Percentiles rank a stretch among this genome's conserved stretches.
Conservation (phyloP, 2,888 invertebrate genomes). For the Caenorhabditis afra region DNA sequence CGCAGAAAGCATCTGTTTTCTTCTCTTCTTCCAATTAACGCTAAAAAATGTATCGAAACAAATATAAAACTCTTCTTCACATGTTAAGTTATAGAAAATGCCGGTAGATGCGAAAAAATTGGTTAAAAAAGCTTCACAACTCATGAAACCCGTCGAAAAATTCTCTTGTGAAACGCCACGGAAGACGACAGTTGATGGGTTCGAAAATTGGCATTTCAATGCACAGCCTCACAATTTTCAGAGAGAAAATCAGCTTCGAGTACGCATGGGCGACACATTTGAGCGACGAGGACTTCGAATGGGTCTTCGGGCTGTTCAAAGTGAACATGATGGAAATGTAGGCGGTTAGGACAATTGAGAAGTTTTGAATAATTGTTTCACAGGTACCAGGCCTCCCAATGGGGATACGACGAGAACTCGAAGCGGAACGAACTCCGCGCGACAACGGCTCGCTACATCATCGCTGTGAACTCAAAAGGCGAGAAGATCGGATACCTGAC, state of each 20-base stretch:
- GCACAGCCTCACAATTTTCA: conserved; percentile 49
- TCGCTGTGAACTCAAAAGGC: conserved; percentile 60
- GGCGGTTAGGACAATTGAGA: conserved; percentile 27
- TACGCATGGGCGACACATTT: conserved; percentile 77
- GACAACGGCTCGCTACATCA: conserved; percentile 81
- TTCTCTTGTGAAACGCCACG: conserved; percentile 61
- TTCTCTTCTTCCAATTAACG: no score
- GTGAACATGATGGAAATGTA: conserved; percentile 75
- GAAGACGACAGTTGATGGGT: conserved; percentile 69
- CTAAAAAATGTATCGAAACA: no score
- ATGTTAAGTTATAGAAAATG: conserved; percentile 19
- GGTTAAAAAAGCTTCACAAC: conserved; percentile 74
- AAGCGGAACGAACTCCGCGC: conserved; percentile 82
- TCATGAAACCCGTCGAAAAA: conserved; percentile 66
- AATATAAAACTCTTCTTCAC: neutral
- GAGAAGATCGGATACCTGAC: conserved; percentile 87
- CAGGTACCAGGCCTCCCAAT: conserved; percentile 85
- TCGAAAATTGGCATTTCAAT: neutral
- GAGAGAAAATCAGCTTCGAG: conserved; percentile 67
- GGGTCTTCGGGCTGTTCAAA: conserved; percentile 75
- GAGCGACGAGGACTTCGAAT: conserved; percentile 62
- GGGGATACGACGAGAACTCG: conserved; percentile 82
- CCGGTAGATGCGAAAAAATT: conserved; percentile 84
- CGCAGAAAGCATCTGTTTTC: neutral
- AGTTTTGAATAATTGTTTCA: neutral